Evolutionary conservation across 2,113 vertebrate species (phyloP).

Genomic region (Oceanites oceanicus): DNA sequence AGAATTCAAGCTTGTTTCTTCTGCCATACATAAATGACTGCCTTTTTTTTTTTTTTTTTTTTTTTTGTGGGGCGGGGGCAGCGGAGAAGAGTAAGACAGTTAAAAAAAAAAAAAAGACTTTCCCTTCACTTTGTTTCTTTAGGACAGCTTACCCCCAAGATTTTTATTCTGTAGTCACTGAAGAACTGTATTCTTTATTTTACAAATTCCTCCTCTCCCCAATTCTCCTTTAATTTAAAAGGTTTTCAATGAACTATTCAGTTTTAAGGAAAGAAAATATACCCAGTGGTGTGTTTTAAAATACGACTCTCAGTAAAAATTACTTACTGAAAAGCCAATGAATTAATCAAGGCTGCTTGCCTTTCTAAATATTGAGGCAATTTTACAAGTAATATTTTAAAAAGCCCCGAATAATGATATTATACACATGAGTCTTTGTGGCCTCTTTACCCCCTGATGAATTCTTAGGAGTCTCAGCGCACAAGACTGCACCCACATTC

Average conservation of each 20-base stretch:
- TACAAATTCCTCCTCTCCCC: neutral
- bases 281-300: conserved; percentile 47
- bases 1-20: neutral
- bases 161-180: neutral
- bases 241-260: neutral
- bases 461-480: neutral
- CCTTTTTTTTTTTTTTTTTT: neutral
- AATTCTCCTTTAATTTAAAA: neutral
- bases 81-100: neutral
- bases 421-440: neutral
- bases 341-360: conserved; percentile 52
- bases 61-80: fast-evolving
- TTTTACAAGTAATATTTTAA: neutral
- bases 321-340: conserved; percentile 56
- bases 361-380: neutral
- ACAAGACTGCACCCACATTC: neutral
- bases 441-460: neutral
- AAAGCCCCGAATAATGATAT: neutral
- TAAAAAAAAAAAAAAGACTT: neutral
- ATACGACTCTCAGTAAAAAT: conserved; percentile 33
- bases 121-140: neutral
- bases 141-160: neutral
- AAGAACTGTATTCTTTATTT: neutral
- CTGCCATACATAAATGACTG: neutral
- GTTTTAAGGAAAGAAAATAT: conserved; percentile 23